Conservation (phyloP, 2,888 invertebrate species). For the Rhaphigaster nebulosa region DNA sequence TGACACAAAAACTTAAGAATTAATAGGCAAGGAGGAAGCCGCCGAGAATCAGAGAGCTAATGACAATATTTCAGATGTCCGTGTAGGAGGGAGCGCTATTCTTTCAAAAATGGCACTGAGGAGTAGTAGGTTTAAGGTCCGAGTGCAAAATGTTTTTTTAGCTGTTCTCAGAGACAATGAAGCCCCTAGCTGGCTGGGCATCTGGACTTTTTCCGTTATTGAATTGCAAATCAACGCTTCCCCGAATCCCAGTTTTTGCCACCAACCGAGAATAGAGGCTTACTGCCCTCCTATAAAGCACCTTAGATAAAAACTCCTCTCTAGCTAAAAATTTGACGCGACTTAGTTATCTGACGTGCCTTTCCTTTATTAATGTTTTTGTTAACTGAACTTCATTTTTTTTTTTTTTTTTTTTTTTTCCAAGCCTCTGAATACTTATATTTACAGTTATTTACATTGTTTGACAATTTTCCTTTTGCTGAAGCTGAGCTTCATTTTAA, state of each 20-base stretch:
- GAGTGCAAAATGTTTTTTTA: constrained; percentile 47
- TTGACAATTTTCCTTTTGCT: no score
- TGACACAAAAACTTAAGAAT: neutral
- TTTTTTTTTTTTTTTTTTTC: no score
- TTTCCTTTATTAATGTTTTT: neutral
- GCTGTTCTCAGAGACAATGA: constrained; percentile 52
- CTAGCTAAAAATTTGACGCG: constrained; percentile 30
- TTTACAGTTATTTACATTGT: no score
- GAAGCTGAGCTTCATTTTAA: no score
- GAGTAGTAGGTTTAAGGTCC: constrained; percentile 33
- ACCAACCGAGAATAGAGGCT: neutral
- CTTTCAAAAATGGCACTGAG: neutral
- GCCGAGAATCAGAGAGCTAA: neutral
- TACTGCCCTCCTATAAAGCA: constrained; percentile 20
- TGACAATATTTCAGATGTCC: neutral
- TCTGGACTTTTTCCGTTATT: constrained; percentile 52
- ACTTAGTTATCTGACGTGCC: neutral
- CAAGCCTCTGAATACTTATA: no score
- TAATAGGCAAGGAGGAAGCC: neutral
- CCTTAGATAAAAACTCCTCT: constrained; percentile 1
- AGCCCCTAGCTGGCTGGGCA: constrained; percentile 34
- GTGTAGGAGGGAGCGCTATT: neutral
- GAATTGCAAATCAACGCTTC: constrained; percentile 55
- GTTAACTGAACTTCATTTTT: no score
- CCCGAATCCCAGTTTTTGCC: constrained; percentile 51